A percentile compares a stretch with the other conserved stretches of the same genome.
phyloP scores from a whole-genome alignment of 2,113 vertebrate genomes.

The Bambusicola thoracicus region DNA sequence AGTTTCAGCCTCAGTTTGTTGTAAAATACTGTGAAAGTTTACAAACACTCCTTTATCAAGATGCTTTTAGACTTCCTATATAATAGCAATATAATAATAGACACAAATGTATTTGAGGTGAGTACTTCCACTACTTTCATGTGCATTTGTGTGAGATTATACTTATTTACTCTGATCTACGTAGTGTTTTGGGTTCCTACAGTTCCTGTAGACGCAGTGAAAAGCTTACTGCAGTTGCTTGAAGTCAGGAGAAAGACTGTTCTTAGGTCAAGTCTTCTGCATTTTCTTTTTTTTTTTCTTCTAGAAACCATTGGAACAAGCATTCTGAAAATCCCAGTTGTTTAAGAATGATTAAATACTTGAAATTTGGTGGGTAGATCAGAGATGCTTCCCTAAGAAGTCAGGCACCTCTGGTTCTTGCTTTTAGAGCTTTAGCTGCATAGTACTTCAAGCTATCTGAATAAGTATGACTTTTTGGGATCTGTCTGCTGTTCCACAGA shows the following conservation, averaged over 20 bases:
- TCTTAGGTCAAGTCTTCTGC: neutral
- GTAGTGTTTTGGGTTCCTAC: neutral
- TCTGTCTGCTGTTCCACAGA: neutral
- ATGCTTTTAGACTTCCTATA: neutral
- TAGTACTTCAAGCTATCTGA: neutral
- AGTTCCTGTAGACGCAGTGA: neutral
- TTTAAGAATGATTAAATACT: neutral
- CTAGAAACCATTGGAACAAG: neutral
- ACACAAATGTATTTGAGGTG: neutral
- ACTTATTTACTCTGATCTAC: neutral
- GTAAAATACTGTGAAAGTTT: neutral
- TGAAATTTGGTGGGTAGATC: neutral
- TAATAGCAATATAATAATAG: neutral
- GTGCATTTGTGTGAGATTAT: neutral
- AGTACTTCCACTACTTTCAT: neutral
- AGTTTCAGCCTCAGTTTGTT: neutral
- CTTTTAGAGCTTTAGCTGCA: neutral
- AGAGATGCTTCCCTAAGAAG: neutral
- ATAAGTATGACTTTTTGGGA: neutral
- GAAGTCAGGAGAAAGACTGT: neutral
- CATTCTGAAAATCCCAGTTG: neutral
- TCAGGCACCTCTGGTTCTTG: neutral
- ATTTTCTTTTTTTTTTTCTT: no score
- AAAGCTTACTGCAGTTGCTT: neutral
- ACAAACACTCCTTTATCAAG: neutral